phyloP scores from a whole-genome alignment of 2,113 vertebrate genomes.

The Xenus cinereus region DNA sequence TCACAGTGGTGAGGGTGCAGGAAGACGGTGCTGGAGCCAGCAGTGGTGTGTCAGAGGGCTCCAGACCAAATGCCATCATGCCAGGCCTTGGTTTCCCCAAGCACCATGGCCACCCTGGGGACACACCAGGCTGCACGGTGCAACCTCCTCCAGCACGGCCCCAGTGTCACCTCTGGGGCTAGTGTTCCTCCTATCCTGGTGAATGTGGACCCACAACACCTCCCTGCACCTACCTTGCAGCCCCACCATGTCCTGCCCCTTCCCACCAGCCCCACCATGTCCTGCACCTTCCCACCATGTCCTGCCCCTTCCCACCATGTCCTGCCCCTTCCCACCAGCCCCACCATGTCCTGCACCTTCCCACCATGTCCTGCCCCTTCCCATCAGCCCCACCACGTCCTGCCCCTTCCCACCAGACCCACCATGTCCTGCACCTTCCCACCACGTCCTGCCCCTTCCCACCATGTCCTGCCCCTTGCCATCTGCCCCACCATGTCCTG shows the following conservation, averaged over 20 bases:
- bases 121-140: fast-evolving
- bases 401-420: neutral
- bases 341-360: neutral
- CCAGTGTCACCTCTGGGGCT: neutral
- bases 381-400: neutral
- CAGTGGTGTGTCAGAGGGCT: fast-evolving
- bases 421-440: neutral
- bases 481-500: neutral
- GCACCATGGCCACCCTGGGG: fast-evolving
- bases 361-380: neutral
- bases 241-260: too few relatives aligned
- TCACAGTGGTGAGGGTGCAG: fast-evolving
- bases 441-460: neutral
- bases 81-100: neutral
- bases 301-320: neutral
- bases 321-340: neutral
- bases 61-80: fast-evolving
- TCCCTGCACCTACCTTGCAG: neutral
- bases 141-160: neutral
- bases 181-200: neutral
- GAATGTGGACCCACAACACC: neutral
- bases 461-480: neutral
- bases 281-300: too few relatives aligned
- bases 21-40: neutral
- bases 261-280: too few relatives aligned